Base-by-base conservation (phyloP, 2,113 vertebrate species). In the Zosterops hypoxanthus region DNA sequence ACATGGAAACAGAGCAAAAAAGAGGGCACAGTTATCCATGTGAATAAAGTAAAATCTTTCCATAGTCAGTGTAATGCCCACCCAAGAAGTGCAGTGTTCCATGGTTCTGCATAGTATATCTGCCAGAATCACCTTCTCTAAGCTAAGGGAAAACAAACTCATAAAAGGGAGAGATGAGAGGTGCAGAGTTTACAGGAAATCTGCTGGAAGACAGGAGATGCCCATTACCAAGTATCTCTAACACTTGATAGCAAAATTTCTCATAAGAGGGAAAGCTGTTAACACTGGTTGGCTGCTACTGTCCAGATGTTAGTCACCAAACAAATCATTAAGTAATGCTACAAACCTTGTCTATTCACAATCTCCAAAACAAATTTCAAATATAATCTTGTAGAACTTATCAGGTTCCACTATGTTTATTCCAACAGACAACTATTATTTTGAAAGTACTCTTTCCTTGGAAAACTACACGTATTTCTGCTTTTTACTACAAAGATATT, bases 401-500 rank as follows among this genome's bases (percentile, higher is more conserved):
- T 18, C 42, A 72, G 46, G 13, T 89, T 79, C 61, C 19, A 33
- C 88, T 55, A 21, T 57, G 23, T 50, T 69, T 73, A 8, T 34
- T 47, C 14, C 29, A 87, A 72, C 9, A 81, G 26, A 65, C 31
- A n/a, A 55, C 21, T 82, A 49, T 57, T 53, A 29, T 75, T 94
- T 92, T 81, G 31, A 59, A 81, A 86, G 49, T 21, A 61, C 14
- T 57, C 23, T 78, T 91, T 46, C 53, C 46, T 34, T 76, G 53
- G n/a, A 65, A 82, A 82, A 87, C 1, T 0, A 76, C 23, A 80
- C 0, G 1, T 25, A 87, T 79, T 85, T 82, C 76, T 81, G 66
- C 59, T 91, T 90, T 89, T 80, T 31, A 59, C 49, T 83, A 96
- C 80, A 95, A 95, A 95, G 92, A 46, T 84, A 73, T 53, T 33